Evolutionary conservation across 2,888 invertebrate genomes (phyloP), one percentile per base, ranked within the genome.

Genomic region (Papilio elwesi): DNA sequence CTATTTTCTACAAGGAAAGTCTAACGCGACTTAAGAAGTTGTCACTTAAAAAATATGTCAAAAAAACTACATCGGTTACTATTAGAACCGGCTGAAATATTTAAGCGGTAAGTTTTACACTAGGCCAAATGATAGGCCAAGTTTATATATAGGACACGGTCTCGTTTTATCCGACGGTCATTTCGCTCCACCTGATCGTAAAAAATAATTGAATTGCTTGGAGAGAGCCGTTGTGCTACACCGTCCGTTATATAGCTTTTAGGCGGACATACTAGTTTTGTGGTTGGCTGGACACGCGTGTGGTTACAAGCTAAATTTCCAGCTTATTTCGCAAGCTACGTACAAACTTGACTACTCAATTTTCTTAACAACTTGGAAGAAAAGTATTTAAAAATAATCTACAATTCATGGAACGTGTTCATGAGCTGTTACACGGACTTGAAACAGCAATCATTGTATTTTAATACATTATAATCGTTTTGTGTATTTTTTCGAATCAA

Each of bases 131-230:
- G 76, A 26, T 76, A 73, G 63, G 15, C 9, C 7, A 65, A 68
- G 59, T 49, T 72, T 57, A 48, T 38, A 43, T 43, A 63, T 53
- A 64, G 76, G 38, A 49, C 64, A 16, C 47, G 55, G 67, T 79
- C 76, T 77, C 78, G 79, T 85, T 90, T 88, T 90, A 90, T 90
- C 88, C 85, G 85, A 73, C 83, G 80, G 83, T 85, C 86, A 87
- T 89, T 87, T 83, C 85, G 85, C 87, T 83, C 84, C 85, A 90
- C 90, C 90, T 90, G 90, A 84, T 88, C 90, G 85, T 92, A 92
- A 91, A 92, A 91, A 91, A 91, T 92, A 91, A 92, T 92, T 92
- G 91, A 91, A 91, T 91, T 83, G 89, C 86, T 55, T 80, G 79
- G 79, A 78, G 82, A 79, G 82, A 83, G 87, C 81, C 83, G 81